A percentile compares a stretch with the other conserved stretches of the same genome.
Conservation (phyloP, 1,140 invertebrate species). For the Rhopalosiphum padi region DNA sequence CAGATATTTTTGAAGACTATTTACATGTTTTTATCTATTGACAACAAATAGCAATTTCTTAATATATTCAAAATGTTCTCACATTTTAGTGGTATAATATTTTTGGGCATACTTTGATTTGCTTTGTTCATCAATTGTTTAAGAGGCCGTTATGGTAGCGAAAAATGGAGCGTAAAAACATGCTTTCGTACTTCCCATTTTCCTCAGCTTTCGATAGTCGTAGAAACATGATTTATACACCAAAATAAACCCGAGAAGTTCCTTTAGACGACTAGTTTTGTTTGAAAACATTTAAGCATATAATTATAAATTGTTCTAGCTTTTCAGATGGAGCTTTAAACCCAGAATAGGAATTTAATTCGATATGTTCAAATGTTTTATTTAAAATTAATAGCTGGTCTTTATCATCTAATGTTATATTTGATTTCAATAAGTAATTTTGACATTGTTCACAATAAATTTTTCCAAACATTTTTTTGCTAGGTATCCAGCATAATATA, state of each 20-base stretch:
- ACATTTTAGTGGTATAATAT: neutral
- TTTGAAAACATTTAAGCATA: conserved; percentile 11
- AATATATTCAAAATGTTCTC: neutral
- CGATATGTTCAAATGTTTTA: neutral
- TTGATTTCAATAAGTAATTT: neutral
- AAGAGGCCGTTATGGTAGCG: too few relatives aligned
- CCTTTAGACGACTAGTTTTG: neutral
- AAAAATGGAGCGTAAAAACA: too few relatives aligned
- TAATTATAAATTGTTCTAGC: neutral
- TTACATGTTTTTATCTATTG: neutral
- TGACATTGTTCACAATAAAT: too few relatives aligned
- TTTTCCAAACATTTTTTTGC: too few relatives aligned
- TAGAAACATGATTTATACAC: too few relatives aligned
- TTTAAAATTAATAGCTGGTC: neutral
- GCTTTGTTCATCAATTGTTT: neutral
- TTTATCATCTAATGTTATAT: neutral
- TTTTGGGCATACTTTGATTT: neutral
- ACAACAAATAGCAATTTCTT: neutral
- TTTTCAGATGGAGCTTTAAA: neutral
- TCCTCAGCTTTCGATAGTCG: too few relatives aligned
- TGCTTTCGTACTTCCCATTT: too few relatives aligned
- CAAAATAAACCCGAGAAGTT: too few relatives aligned
- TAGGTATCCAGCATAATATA: too few relatives aligned
- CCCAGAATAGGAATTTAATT: neutral
- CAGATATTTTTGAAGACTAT: neutral